A percentile compares a stretch with the other conserved stretches of the same genome.
phyloP scores from a whole-genome alignment of 2,797 vertebrate genomes.

The Gastrophryne carolinensis region DNA sequence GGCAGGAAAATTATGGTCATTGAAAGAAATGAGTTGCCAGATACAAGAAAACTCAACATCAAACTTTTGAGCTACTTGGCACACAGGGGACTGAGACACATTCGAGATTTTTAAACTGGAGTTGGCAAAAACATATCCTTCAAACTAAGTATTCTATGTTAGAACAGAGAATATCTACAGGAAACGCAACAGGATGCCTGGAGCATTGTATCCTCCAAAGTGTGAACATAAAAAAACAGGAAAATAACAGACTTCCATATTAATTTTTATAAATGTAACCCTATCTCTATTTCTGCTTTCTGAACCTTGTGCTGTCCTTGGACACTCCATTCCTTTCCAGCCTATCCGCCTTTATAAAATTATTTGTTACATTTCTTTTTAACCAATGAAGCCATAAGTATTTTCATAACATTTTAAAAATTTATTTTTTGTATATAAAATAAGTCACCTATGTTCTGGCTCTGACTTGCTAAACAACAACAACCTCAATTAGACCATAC shows the following conservation, averaged over 20 bases:
- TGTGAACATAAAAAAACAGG: conserved; percentile 28
- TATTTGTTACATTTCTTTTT: too few relatives aligned
- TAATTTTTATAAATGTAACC: conserved; percentile 10
- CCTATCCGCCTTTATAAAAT: too few relatives aligned
- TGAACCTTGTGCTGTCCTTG: conserved; percentile 31
- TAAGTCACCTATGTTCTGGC: too few relatives aligned
- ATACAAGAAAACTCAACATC: conserved; percentile 5
- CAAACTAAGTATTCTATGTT: conserved; percentile 8
- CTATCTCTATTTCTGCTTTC: neutral
- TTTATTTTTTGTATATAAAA: too few relatives aligned
- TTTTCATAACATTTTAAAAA: too few relatives aligned
- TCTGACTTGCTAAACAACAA: too few relatives aligned
- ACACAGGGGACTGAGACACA: neutral
- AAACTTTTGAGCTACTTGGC: neutral
- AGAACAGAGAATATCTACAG: conserved; percentile 14
- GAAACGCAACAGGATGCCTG: conserved; percentile 40
- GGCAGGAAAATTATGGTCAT: too few relatives aligned
- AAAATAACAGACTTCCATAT: conserved; percentile 21
- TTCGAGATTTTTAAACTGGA: conserved; percentile 17
- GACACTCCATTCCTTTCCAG: neutral
- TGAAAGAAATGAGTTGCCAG: neutral
- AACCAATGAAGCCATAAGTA: too few relatives aligned
- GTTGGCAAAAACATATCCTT: conserved; percentile 40
- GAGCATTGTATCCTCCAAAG: conserved; percentile 8
- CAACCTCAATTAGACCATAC: too few relatives aligned